Evolutionary conservation across 2,113 vertebrate genomes (phyloP).

Genomic region (Speoplatyrhinus poulsoni): DNA sequence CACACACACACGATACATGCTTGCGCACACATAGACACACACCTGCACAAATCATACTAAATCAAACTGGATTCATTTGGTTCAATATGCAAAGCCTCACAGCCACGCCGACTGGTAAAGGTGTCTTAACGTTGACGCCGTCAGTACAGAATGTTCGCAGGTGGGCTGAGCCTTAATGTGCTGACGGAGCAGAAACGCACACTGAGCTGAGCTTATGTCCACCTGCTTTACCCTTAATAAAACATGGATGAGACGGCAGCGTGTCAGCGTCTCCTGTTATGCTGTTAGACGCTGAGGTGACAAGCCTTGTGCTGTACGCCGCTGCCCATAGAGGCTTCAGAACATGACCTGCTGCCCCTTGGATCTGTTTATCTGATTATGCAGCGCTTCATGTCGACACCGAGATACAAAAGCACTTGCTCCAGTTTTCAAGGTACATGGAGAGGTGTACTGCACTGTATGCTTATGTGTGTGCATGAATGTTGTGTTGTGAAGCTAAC

Average conservation of each 20-base stretch:
- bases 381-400: constrained; percentile 12
- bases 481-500: constrained; percentile 33
- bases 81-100: too few relatives aligned
- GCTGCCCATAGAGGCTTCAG: neutral
- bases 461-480: too few relatives aligned
- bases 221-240: neutral
- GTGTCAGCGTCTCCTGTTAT: neutral
- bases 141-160: too few relatives aligned
- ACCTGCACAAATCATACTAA: neutral
- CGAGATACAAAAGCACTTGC: constrained; percentile 5
- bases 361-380: constrained; percentile 37
- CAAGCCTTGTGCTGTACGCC: neutral
- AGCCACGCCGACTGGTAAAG: too few relatives aligned
- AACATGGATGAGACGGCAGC: neutral
- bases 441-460: too few relatives aligned
- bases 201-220: neutral
- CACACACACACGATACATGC: neutral
- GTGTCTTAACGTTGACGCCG: too few relatives aligned
- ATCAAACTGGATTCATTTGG: neutral
- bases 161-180: too few relatives aligned
- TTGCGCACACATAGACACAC: neutral
- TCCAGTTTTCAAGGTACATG: too few relatives aligned
- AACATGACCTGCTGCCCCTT: constrained; percentile 6
- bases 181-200: too few relatives aligned
- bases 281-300: neutral